Base-by-base conservation (phyloP, 1,140 invertebrate species). In the Nylanderia fulva region DNA sequence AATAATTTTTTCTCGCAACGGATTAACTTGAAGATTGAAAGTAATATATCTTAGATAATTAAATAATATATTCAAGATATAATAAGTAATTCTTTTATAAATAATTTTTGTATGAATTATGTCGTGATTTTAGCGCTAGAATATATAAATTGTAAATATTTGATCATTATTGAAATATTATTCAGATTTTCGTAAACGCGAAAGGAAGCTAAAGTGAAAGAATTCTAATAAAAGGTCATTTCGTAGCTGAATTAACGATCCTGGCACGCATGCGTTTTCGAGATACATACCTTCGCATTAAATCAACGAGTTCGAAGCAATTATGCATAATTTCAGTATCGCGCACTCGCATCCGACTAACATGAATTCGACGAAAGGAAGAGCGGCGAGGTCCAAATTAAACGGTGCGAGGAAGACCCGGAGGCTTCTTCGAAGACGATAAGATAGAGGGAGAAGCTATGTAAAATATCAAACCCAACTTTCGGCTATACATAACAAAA, bases 301-400 rank as follows among this genome's bases (percentile, higher is more conserved):
- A 72, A 45, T 58, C 52, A 52, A 60, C 6, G 77, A 69, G 48
- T 79, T 24, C 11, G 24, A 63, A 18, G 36, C 27, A 58, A 80
- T 71, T 33, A 71, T n/a, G 64, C 63, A 71, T 72, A 82, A 82
- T 82, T 60, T 82, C 8, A 42, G 36, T n/a, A 72, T 82, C 36
- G 52, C 36, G 36, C 8, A 69, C 39, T 80, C 24, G 48, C 60
- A n/a, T 45, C 45, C 66, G 36, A 45, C 33, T 60, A 52, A 61
- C 13, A 21, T 56, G 48, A 33, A 64, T 85, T 85, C 71, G 80
- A 48, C 60, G 82, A 69, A 64, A 63, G 42, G 29, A 74, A 24
- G 39, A 39, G 39, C 75, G 83, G 83, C 39, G 60, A 36, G 48
- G n/a, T 21, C 60, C 21, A 85, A 85, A 85, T 85, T 80, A 85